Conservation (phyloP, 1,140 invertebrate genomes). For the Lepidotrigona ventralis region DNA sequence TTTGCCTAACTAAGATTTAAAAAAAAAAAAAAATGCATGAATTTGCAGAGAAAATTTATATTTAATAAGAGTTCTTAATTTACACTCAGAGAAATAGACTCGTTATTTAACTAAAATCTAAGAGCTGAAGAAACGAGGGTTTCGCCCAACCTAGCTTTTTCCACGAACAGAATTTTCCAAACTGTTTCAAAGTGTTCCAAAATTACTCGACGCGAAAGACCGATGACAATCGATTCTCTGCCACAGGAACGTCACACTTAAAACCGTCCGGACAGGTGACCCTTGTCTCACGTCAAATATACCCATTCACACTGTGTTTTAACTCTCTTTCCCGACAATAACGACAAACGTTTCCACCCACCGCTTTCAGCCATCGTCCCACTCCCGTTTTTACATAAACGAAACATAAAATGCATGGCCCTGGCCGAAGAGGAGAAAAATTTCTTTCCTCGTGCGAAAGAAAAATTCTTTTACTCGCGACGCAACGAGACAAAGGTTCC, state of each 20-base stretch:
- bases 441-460: not conserved
- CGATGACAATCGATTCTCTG: not conserved
- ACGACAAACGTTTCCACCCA: not conserved
- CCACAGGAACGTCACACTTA: not conserved
- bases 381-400: not conserved
- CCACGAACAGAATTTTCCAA: not conserved
- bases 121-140: too few species aligned
- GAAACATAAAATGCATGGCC: too few species aligned
- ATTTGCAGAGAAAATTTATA: not conserved
- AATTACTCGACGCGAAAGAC: not conserved
- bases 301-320: not conserved
- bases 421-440: accelerated
- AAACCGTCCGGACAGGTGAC: not conserved
- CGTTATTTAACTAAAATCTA: not conserved
- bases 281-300: not conserved
- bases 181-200: not conserved
- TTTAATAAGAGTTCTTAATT: not conserved
- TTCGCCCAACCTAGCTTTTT: too few species aligned
- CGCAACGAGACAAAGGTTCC: not conserved
- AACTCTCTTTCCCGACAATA: not conserved
- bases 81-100: accelerated
- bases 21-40: too few species aligned
- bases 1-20: too few species aligned
- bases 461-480: not conserved
- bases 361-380: too few species aligned